Base-by-base conservation (phyloP, 2,888 invertebrate genomes). In the Pseudanteris insignis region DNA sequence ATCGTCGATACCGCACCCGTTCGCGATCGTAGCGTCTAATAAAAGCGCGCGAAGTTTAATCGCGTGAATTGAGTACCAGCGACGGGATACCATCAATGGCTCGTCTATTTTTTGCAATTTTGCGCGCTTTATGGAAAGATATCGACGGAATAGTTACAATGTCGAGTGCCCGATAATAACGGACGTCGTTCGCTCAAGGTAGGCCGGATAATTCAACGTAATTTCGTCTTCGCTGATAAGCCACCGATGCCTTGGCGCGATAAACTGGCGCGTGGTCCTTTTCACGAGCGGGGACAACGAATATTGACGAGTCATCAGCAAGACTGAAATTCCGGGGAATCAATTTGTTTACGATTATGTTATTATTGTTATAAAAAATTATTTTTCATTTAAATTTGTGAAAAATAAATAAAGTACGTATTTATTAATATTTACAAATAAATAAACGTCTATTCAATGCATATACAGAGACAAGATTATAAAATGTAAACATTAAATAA, bases 1-100 rank as follows among this genome's bases (percentile, higher is more conserved):
- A 44, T 48, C 47, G 47, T 30, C 18, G 37, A 24, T 28, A 24
- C 32, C 50, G 64, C 57, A 64, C 54, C 48, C 53, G 38, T 55
- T 55, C 46, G n/a, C 44, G 40, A 59, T 50, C 44, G 33, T 21
- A 7, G 34, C 47, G 25, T 11, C 30, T n/a, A n/a, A 41, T 53
- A 44, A 53, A 29, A 15, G 43, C 21, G 37, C 24, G 15, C 36
- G 25, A 24, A 53, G 30, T 43, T 44, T 30, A 54, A 54, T 54
- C 18, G n/a, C 37, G 44, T 43, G 53, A 46, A 54, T 54, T 46
- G 40, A 46, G 34, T 11, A 40, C 46, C 25, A 25, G 44, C 18
- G 44, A 25, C 8, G 37, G 38, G 18, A 25, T 25, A 13, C 18
- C 28, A 38, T 38, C 38, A 43, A 54, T 30, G 9, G 26, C 46